Conservation (phyloP, 2,113 vertebrate species). For the Hemiscyllium ocellatum region DNA sequence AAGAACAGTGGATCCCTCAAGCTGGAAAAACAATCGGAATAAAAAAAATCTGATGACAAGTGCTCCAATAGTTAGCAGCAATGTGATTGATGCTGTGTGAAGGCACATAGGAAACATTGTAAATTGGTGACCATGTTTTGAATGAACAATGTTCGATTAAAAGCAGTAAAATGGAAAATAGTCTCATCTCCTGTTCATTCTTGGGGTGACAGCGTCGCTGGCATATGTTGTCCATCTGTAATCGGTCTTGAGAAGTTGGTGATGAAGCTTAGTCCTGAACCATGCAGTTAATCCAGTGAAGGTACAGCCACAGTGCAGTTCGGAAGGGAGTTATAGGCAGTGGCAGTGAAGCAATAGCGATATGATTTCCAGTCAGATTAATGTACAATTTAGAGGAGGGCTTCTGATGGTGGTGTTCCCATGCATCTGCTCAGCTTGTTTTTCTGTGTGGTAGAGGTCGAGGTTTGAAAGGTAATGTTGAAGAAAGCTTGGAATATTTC, state of each 20-base stretch:
- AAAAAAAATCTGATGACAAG: conserved; percentile 3
- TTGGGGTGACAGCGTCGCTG: neutral
- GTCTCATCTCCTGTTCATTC: neutral
- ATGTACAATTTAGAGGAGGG: too few relatives aligned
- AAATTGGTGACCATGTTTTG: neutral
- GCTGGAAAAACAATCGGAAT: conserved; percentile 10
- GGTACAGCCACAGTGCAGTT: neutral
- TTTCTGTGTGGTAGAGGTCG: neutral
- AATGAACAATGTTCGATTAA: neutral
- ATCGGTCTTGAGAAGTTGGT: neutral
- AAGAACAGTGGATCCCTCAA: neutral
- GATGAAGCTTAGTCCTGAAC: neutral
- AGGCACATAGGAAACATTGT: neutral
- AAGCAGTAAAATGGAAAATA: neutral
- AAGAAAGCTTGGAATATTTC: neutral
- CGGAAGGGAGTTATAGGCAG: neutral
- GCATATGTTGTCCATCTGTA: neutral
- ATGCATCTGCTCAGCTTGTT: neutral
- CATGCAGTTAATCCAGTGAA: neutral
- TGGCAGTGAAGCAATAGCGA: neutral
- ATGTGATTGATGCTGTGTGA: neutral
- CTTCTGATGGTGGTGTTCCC: too few relatives aligned
- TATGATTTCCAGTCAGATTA: neutral
- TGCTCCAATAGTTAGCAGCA: neutral
- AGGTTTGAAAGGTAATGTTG: neutral